Conservation (phyloP, 2,113 vertebrate species). For the Chrysemys picta region DNA sequence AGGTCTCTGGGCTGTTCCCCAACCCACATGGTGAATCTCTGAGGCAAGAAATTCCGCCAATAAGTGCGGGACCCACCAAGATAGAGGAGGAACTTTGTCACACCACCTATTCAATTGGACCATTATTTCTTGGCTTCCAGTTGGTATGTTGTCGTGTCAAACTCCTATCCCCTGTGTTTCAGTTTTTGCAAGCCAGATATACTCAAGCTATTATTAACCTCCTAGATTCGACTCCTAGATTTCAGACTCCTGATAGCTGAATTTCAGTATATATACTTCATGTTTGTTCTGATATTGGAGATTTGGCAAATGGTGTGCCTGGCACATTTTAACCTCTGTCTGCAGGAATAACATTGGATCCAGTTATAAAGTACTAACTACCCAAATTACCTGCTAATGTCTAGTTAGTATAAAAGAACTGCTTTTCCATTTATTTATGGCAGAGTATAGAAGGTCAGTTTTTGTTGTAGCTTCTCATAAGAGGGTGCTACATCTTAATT, state of each 20-base stretch:
- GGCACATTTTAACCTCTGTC: not conserved
- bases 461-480: not conserved
- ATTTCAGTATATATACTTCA: not conserved
- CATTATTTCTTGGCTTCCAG: conserved; percentile 10
- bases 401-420: not conserved
- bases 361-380: not conserved
- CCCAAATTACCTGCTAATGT: not conserved
- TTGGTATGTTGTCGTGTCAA: not conserved
- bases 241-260: not conserved
- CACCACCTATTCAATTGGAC: not conserved
- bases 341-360: not conserved
- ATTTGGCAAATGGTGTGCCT: not conserved
- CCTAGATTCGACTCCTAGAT: not conserved
- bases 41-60: too few relatives aligned
- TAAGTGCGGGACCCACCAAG: too few relatives aligned
- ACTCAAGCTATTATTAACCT: not conserved
- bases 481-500: not conserved
- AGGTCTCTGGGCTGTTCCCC: too few relatives aligned
- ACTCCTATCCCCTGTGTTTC: not conserved
- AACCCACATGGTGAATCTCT: too few relatives aligned
- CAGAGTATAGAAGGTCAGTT: fast-evolving
- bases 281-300: not conserved
- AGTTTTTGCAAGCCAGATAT: not conserved
- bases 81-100: too few relatives aligned
- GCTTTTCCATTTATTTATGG: not conserved